Evolutionary conservation across 2,113 vertebrate species (phyloP).

Genomic region (Fulica atra): DNA sequence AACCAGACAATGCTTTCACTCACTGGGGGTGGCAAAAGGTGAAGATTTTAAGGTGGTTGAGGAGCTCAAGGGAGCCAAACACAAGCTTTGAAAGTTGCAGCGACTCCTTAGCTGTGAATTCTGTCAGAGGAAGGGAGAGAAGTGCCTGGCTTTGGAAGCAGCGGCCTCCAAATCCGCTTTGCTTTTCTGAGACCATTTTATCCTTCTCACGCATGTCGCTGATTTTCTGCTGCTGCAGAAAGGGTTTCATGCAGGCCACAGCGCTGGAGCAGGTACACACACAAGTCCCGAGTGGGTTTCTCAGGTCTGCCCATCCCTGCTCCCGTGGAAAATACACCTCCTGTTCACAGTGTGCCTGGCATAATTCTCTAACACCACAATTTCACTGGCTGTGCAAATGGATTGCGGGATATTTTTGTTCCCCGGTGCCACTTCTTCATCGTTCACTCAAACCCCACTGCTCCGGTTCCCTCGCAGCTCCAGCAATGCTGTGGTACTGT

Average conservation of each 20-base stretch:
- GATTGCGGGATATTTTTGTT: rapidly evolving
- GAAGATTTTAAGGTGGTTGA: neutral
- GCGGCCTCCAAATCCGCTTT: neutral
- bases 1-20: neutral
- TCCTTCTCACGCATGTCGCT: neutral
- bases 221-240: neutral
- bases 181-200: neutral
- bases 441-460: neutral
- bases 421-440: neutral
- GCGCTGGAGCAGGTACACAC: rapidly evolving
- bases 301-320: neutral
- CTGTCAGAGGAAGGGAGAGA: neutral
- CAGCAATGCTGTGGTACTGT: neutral
- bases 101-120: neutral
- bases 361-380: neutral
- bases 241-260: neutral
- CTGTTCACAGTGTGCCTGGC: rapidly evolving
- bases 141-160: neutral
- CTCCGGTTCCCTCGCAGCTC: neutral
- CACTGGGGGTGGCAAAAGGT: neutral
- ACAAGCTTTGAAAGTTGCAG: neutral
- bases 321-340: neutral
- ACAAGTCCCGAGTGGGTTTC: neutral
- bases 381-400: neutral
- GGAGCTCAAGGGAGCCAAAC: neutral